phyloP scores from a whole-genome alignment of 2,113 vertebrate genomes.

The Talpa occidentalis region DNA sequence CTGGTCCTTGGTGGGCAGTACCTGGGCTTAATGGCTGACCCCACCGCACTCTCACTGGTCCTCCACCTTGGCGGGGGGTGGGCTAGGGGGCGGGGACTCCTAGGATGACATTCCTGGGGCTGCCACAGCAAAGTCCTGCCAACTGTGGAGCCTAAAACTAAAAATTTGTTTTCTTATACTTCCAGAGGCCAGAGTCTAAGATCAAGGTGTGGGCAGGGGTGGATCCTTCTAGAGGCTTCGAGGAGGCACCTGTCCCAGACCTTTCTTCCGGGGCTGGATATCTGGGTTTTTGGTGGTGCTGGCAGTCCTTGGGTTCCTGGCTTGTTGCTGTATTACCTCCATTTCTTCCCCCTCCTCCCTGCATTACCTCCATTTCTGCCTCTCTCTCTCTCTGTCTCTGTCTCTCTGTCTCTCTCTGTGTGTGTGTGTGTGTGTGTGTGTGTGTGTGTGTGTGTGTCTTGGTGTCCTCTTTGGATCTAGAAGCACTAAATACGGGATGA shows the following conservation, averaged over 20 bases:
- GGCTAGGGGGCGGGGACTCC: background rate
- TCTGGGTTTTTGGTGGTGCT: background rate
- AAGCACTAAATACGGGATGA: background rate
- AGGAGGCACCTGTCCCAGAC: background rate
- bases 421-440: too few relatives aligned
- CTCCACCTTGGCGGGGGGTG: too few relatives aligned
- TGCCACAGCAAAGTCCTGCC: background rate
- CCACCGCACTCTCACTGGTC: too few relatives aligned
- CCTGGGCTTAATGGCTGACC: background rate
- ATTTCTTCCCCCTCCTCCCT: background rate
- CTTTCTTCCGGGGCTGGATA: background rate
- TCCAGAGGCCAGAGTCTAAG: background rate
- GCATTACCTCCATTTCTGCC: background rate
- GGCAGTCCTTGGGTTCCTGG: too few relatives aligned
- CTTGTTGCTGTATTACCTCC: background rate
- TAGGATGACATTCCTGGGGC: background rate
- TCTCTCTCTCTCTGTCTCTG: background rate
- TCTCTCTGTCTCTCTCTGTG: too few relatives aligned
- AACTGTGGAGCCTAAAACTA: background rate
- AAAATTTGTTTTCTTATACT: rapidly evolving
- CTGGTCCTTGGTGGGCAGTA: background rate
- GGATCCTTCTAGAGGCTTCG: background rate
- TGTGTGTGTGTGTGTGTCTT: too few relatives aligned
- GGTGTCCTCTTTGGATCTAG: background rate
- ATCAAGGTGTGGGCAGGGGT: background rate